Evolutionary conservation across 2,797 vertebrate genomes (phyloP), one percentile per base, ranked within the genome.

Genomic region (Natrix natrix): DNA sequence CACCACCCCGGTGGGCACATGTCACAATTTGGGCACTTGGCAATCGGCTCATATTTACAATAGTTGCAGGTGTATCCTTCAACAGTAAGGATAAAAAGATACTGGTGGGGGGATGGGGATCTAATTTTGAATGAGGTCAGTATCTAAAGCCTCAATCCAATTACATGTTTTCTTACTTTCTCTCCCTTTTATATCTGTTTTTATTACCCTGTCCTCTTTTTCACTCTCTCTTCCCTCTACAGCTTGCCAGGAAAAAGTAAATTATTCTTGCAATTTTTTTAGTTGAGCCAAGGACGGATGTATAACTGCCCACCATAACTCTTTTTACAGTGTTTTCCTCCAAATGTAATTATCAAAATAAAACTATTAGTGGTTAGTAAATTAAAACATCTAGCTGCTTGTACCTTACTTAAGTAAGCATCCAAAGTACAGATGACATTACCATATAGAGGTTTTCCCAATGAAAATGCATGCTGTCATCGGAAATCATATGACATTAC

Each of bases 401-500:
- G 28, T 43, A 90, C 3, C 24, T 87, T 74, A 37, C 48, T n/a
- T 52, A 54, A 28, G 54, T 74, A 94, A 95, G 92, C 83, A 90
- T 93, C 2, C 24, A 93, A 92, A 22, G 91, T 89, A 93, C 0
- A 55, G 55, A 88, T 48, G 26, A 74, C 83, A 91, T 59, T 87
- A 48, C 61, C 56, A 60, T 37, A 92, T 5, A 95, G 87, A 7
- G 91, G n/a, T 94, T 95, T 92, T 8, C 61, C 22, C n/a, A 92
- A 48, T 93, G 92, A 56, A 60, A 92, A 17, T 86, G 55, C 92
- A 91, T 91, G 6, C 87, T 93, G 48, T 90, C 93, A 94, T 93
- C 91, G 94, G 52, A 94, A 95, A 48, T 13, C 54, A 86, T 43
- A 83, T 93, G 61, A 57, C 14, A 91, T 94, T 78, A 55, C 28